Base-by-base conservation (phyloP, 2,797 vertebrate genomes). In the Heterohyrax brucei region DNA sequence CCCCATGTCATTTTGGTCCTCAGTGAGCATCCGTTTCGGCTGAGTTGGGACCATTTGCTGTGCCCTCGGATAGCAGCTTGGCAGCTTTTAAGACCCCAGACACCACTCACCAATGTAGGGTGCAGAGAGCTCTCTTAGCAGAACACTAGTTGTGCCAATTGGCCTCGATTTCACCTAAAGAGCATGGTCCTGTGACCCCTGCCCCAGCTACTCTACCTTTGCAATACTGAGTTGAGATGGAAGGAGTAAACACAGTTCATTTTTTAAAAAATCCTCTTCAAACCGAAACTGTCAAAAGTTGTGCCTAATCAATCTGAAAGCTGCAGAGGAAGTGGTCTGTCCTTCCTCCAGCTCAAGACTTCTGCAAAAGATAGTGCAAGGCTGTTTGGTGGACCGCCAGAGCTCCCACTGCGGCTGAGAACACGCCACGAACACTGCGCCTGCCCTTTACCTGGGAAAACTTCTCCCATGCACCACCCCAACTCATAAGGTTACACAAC, bases 251-350 rank as follows among this genome's bases (percentile, higher is more conserved):
- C 33, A 14, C 61, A 75, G 62, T 50, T 89, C 10, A 72, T 68
- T 91, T 79, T 90, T 85, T 39, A 5, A 94, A 66, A 33, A 33
- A 92, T 39, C 89, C 75, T 93, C 91, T 87, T 94, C 82, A 96
- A 96, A 93, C 50, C 39, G 93, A 96, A 97, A 96, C 95, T 87
- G 85, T 93, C 88, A 95, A 61, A 93, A 92, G 39, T 50, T 44
- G 28, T 30, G 90, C 72, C 96, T 83, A 78, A 94, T 91, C 80
- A 85, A 81, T 95, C 89, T 96, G 93, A 96, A 94, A 94, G 94
- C 82, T 94, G 50, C 3, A 92, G 93, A 97, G 97, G 97, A 98
- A 97, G 97, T 91, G 96, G 96, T 94, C 94, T 93, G 96, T 88
- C 96, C 97, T 87, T 91, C 95, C 96, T 68, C 50, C 78, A 7